These are phyloP conservation scores for Drosophila gaucha DNA, from an alignment of 2,888 invertebrate genomes.

Conservation along the genomic window DNA sequence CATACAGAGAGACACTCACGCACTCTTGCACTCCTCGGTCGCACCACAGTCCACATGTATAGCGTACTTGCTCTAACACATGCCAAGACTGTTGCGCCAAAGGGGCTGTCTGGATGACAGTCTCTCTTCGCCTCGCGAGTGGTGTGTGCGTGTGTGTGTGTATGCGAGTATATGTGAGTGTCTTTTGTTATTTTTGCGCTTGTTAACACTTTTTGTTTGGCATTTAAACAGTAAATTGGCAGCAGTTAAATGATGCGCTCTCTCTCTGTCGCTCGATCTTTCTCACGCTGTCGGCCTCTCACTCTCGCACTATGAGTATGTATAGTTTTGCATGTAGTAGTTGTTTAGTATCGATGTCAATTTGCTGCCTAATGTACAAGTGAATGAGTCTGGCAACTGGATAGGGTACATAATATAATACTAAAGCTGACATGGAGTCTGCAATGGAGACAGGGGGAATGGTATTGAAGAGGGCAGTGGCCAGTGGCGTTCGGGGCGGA, in stretches of 20 bases:
- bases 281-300: conserved; percentile 10
- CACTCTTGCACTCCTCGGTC: conserved; percentile 13
- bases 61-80: conserved; percentile 49
- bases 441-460: neutral
- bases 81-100: neutral
- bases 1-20: conserved; percentile 25
- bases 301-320: conserved; percentile 1
- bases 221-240: conserved; percentile 84
- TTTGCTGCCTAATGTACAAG: conserved; percentile 80
- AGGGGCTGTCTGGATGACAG: conserved; percentile 14
- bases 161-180: conserved; percentile 37
- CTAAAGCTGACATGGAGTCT: conserved; percentile 9
- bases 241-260: conserved; percentile 81
- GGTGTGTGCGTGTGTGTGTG: conserved; percentile 11
- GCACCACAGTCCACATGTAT: conserved; percentile 18
- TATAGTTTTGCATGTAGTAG: conserved; percentile 30
- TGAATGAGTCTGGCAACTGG: conserved; percentile 64
- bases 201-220: conserved; percentile 82
- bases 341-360: conserved; percentile 73
- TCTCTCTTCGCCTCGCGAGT: neutral
- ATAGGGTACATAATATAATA: conserved; percentile 36
- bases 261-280: conserved; percentile 27
- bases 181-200: conserved; percentile 74
- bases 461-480: neutral
- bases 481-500: conserved; percentile 24